These are phyloP conservation scores for Periplaneta americana DNA, from an alignment of 1,140 invertebrate genomes.

Conservation along the genomic window DNA sequence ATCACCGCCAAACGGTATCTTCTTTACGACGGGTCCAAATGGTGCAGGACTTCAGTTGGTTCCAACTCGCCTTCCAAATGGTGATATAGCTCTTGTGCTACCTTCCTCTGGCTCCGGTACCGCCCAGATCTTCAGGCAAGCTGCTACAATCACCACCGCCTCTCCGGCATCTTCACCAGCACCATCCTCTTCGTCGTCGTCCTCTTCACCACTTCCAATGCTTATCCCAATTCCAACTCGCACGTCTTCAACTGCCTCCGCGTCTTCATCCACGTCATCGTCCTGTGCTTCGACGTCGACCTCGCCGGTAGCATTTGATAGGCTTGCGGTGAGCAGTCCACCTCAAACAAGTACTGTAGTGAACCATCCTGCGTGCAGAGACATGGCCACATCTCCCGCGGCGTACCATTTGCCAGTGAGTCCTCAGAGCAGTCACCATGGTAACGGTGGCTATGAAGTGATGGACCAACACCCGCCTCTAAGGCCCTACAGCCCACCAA, in stretches of 20 bases:
- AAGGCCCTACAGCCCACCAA: slow-evolving; percentile 31
- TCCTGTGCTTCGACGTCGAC: slow-evolving; percentile 38
- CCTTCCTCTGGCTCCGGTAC: slow-evolving; percentile 29
- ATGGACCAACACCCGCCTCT: not conserved
- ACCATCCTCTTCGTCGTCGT: slow-evolving; percentile 25
- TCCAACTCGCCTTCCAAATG: slow-evolving; percentile 52
- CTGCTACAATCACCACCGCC: slow-evolving; percentile 27
- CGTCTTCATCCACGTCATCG: slow-evolving; percentile 41
- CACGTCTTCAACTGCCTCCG: slow-evolving; percentile 59
- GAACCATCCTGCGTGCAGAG: slow-evolving; percentile 32
- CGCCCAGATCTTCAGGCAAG: slow-evolving; percentile 10
- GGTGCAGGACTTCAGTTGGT: slow-evolving; percentile 49
- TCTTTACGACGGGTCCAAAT: slow-evolving; percentile 39
- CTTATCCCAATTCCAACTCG: slow-evolving; percentile 64
- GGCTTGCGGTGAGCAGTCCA: slow-evolving; percentile 31
- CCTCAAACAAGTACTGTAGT: slow-evolving; percentile 34
- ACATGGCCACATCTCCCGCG: slow-evolving; percentile 38
- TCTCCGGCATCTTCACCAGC: slow-evolving; percentile 39
- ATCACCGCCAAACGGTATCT: slow-evolving; percentile 34
- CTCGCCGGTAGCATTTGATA: slow-evolving; percentile 34
- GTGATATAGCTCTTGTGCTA: slow-evolving; percentile 55
- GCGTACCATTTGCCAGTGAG: slow-evolving; percentile 9
- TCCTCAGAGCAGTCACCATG: slow-evolving; percentile 20
- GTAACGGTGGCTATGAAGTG: not conserved
- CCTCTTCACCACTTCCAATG: slow-evolving; percentile 51